These are phyloP conservation scores for Philonicus albiceps DNA, from an alignment of 2,888 invertebrate species.

Conservation along the genomic window DNA sequence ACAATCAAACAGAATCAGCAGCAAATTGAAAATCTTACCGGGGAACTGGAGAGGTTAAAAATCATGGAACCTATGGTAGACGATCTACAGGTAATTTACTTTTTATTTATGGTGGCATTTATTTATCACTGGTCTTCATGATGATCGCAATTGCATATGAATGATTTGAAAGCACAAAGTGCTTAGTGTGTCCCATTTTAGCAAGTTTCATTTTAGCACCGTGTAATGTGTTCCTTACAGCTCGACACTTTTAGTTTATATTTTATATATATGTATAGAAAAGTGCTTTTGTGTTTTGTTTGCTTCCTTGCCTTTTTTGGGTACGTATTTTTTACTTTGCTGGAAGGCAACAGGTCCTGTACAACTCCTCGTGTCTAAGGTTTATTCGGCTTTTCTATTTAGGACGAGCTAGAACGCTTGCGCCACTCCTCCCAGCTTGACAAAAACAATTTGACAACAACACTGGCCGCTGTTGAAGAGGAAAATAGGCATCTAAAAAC, in stretches of 20 bases:
- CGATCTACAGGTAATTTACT: slow-evolving; percentile 69
- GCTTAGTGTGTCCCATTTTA: neutral
- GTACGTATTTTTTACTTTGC: slow-evolving; percentile 16
- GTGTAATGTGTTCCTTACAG: slow-evolving; percentile 25
- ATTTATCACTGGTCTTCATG: neutral
- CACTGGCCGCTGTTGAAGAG: slow-evolving; percentile 77
- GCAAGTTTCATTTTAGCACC: slow-evolving; percentile 12
- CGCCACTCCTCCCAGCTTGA: slow-evolving; percentile 78
- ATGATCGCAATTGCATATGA: neutral
- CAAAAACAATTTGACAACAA: slow-evolving; percentile 72
- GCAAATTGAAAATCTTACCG: slow-evolving; percentile 70
- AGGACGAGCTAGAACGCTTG: slow-evolving; percentile 82
- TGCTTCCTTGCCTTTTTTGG: slow-evolving; percentile 16
- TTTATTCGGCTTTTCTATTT: slow-evolving; percentile 47
- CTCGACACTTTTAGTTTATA: slow-evolving; percentile 38
- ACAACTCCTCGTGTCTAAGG: neutral
- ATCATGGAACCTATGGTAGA: slow-evolving; percentile 73
- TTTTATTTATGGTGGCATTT: neutral
- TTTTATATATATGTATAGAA: neutral
- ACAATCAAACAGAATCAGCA: slow-evolving; percentile 68
- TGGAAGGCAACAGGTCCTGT: neutral
- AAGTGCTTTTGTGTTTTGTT: slow-evolving; percentile 20
- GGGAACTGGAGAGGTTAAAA: slow-evolving; percentile 70
- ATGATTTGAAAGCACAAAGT: slow-evolving; percentile 1
- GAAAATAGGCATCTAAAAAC: slow-evolving; percentile 74